Conservation (phyloP, 1,140 invertebrate genomes). For the Eciton burchellii region DNA sequence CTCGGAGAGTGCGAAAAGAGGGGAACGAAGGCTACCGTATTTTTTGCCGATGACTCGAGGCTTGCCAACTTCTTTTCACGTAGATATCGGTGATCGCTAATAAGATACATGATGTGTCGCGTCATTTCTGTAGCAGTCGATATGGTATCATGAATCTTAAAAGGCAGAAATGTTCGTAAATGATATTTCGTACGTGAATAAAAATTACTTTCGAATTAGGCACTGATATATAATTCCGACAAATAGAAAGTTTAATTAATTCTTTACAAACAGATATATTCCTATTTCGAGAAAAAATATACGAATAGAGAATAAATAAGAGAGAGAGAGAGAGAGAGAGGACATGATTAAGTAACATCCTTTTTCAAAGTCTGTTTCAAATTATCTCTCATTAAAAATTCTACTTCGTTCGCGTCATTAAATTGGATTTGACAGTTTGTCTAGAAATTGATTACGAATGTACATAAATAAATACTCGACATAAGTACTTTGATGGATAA, state of each 20-base stretch:
- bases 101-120: background rate
- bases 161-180: too few species aligned
- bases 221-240: too few species aligned
- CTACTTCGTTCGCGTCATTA: background rate
- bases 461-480: background rate
- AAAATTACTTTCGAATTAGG: too few species aligned
- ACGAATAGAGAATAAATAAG: too few species aligned
- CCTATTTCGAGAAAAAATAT: too few species aligned
- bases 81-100: background rate
- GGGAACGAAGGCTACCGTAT: background rate
- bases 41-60: constrained; percentile 21
- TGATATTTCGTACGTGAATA: too few species aligned
- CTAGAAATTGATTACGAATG: background rate
- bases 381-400: background rate
- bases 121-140: too few species aligned
- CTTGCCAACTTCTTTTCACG: constrained; percentile 35
- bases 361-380: background rate
- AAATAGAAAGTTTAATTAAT: too few species aligned
- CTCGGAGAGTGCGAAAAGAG: background rate
- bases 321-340: too few species aligned
- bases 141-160: too few species aligned
- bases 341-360: background rate
- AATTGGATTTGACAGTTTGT: background rate
- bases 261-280: too few species aligned
- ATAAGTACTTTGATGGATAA: background rate